Conservation (phyloP, 1,140 invertebrate genomes). For the Chlorops oryzae region DNA sequence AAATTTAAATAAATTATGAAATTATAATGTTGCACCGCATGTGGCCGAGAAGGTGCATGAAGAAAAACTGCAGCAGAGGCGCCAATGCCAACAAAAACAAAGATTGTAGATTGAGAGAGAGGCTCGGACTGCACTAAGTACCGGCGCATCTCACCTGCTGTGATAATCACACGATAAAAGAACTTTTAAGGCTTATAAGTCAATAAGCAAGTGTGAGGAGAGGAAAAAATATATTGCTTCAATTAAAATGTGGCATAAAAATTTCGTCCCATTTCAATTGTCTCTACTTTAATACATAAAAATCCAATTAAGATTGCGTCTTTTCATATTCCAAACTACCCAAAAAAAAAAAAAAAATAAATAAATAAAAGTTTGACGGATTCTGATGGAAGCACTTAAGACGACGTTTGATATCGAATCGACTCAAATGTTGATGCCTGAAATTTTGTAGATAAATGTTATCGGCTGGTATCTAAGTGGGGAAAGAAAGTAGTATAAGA, state of each 20-base stretch:
- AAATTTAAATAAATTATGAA: slow-evolving; percentile 13
- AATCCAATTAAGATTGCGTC: slow-evolving; percentile 42
- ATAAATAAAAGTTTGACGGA: no score
- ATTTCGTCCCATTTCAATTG: no score
- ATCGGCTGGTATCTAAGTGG: no score
- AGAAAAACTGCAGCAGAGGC: not conserved
- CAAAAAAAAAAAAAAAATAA: slow-evolving; percentile 19
- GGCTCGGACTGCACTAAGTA: not conserved
- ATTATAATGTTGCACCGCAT: slow-evolving; percentile 3
- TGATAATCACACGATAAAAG: slow-evolving; percentile 39
- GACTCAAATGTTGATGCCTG: no score
- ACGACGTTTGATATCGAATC: no score
- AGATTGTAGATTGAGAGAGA: not conserved
- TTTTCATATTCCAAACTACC: slow-evolving; percentile 6
- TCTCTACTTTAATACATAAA: slow-evolving; percentile 39
- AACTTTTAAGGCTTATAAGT: slow-evolving; percentile 45
- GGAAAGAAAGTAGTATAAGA: no score
- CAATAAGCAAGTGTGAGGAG: no score
- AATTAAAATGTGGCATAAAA: no score
- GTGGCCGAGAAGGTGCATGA: slow-evolving; percentile 4
- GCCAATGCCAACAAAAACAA: not conserved
- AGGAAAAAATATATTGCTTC: no score
- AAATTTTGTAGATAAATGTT: no score
- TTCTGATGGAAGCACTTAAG: no score
- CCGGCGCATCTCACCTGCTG: slow-evolving; percentile 28